These are phyloP conservation scores for Plectrocnemia conspersa DNA, from an alignment of 1,140 invertebrate genomes.

Conservation along the genomic window DNA sequence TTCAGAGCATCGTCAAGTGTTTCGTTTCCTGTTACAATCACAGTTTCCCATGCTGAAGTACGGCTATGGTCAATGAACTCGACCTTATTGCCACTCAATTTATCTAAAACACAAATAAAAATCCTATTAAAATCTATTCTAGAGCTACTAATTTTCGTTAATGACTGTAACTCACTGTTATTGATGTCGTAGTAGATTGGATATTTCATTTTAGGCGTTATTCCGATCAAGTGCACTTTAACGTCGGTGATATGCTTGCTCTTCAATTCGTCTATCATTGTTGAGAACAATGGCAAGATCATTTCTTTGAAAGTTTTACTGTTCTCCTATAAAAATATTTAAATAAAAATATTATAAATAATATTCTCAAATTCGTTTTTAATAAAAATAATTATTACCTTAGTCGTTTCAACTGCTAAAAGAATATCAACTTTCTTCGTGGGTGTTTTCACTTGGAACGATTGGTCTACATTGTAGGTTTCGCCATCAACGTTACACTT, in stretches of 20 bases:
- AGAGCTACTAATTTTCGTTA: background rate
- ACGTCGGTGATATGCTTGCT: constrained; percentile 45
- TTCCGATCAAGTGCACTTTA: constrained; percentile 46
- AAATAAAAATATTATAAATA: background rate
- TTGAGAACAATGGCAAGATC: constrained; percentile 47
- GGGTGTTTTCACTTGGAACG: constrained; percentile 62
- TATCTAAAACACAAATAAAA: constrained; percentile 39
- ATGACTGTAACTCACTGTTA: constrained; percentile 39
- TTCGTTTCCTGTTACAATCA: constrained; percentile 35
- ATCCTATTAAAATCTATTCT: background rate
- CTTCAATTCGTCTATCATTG: constrained; percentile 48
- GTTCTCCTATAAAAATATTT: constrained; percentile 39
- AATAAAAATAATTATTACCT: constrained; percentile 36
- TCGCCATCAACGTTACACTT: constrained; percentile 56
- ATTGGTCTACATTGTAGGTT: constrained; percentile 52
- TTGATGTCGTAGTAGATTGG: constrained; percentile 47
- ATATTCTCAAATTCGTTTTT: background rate
- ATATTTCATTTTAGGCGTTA: constrained; percentile 43
- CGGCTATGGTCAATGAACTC: constrained; percentile 43
- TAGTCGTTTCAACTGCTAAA: constrained; percentile 62
- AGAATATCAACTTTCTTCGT: constrained; percentile 69
- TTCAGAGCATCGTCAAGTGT: constrained; percentile 34
- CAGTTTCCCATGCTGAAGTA: constrained; percentile 34
- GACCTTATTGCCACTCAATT: constrained; percentile 46
- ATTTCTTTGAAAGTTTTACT: constrained; percentile 51